These are phyloP conservation scores for Myrmophylax atrothorax DNA, from an alignment of 2,113 vertebrate species.

Conservation along the genomic window DNA sequence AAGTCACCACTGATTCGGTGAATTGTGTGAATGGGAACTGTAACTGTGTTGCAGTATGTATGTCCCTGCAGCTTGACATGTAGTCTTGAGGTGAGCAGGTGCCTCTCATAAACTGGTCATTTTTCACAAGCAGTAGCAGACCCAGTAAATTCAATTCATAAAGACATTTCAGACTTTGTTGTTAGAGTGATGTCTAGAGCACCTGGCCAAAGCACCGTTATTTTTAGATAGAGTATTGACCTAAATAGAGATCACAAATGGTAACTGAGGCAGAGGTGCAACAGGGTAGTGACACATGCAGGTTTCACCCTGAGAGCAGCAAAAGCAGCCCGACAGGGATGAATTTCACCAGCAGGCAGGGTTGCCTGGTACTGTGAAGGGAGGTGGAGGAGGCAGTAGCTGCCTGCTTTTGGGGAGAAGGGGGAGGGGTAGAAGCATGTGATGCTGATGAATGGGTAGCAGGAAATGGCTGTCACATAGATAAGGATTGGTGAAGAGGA, in stretches of 20 bases:
- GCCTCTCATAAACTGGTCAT: background rate
- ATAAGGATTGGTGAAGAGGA: background rate
- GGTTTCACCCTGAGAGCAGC: background rate
- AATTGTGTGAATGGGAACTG: background rate
- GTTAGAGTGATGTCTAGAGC: background rate
- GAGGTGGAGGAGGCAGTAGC: background rate
- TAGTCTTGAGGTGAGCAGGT: background rate
- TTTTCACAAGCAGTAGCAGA: background rate
- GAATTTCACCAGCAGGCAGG: background rate
- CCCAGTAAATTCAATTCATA: background rate
- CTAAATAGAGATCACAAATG: background rate
- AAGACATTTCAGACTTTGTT: background rate
- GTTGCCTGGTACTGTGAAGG: background rate
- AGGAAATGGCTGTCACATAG: background rate
- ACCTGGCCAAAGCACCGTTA: background rate
- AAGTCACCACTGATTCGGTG: background rate
- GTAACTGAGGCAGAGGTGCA: background rate
- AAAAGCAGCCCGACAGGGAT: background rate
- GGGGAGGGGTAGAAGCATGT: background rate
- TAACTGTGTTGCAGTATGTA: background rate
- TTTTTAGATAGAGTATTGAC: background rate
- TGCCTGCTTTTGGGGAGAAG: background rate
- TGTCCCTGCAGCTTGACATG: background rate
- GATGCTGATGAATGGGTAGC: background rate
- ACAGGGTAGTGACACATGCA: background rate